A percentile compares a stretch with the other conserved stretches of the same genome.
phyloP scores from a whole-genome alignment of 2,888 invertebrate species.

The Cosmia pyralina region DNA sequence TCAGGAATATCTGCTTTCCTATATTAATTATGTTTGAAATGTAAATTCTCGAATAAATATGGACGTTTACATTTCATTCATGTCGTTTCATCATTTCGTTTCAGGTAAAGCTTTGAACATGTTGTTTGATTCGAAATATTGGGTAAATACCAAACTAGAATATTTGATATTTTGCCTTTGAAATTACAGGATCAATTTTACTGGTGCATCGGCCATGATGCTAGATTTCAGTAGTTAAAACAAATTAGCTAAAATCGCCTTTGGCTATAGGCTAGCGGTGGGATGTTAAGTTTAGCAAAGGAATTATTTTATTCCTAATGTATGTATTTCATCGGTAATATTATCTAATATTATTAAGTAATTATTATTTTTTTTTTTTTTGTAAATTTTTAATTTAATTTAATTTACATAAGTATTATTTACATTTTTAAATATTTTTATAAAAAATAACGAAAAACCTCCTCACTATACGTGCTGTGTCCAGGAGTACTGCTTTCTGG shows the following conservation, averaged over 20 bases:
- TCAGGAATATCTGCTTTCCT: not conserved
- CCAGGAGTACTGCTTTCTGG: too few relatives aligned
- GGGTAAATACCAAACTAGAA: conserved; percentile 25
- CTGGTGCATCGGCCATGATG: not conserved
- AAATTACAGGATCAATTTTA: not conserved
- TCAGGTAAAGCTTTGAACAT: too few relatives aligned
- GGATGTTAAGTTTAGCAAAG: not conserved
- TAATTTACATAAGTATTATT: too few relatives aligned
- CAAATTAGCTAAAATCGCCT: conserved; percentile 12
- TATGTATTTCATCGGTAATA: too few relatives aligned
- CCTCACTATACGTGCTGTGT: too few relatives aligned
- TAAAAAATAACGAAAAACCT: too few relatives aligned
- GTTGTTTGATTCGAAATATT: conserved; percentile 34
- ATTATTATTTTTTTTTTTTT: too few relatives aligned
- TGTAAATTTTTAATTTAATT: too few relatives aligned
- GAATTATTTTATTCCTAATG: too few relatives aligned
- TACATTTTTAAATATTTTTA: too few relatives aligned
- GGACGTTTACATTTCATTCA: conserved; percentile 6
- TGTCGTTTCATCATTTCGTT: conserved; percentile 15
- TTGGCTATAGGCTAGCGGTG: not conserved
- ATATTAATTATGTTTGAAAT: conserved; percentile 2
- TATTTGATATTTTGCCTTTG: conserved; percentile 33
- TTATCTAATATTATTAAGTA: too few relatives aligned
- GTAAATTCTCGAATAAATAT: not conserved
- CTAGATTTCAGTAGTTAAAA: conserved; percentile 15